Percentiles rank a stretch among this genome's conserved stretches.
These are phyloP conservation scores for Ammodytes dubius DNA, from an alignment of 2,113 vertebrate genomes.

Conservation along the genomic window DNA sequence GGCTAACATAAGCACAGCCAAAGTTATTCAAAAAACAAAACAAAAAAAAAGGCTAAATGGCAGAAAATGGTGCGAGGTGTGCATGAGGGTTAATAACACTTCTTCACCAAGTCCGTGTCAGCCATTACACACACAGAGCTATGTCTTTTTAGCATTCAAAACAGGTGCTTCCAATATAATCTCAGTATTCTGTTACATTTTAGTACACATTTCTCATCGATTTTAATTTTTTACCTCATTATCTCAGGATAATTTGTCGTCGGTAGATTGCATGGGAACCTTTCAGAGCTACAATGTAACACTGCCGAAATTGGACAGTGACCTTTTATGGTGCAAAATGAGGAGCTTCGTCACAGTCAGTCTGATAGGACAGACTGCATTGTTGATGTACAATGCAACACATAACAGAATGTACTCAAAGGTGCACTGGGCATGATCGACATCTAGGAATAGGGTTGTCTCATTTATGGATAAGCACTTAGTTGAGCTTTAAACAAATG, in stretches of 20 bases:
- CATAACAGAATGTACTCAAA: neutral
- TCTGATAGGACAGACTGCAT: constrained; percentile 65
- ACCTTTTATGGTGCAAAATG: constrained; percentile 82
- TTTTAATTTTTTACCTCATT: neutral
- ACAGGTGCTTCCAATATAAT: neutral
- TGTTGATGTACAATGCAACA: constrained; percentile 5
- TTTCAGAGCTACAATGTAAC: constrained; percentile 69
- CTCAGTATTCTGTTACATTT: neutral
- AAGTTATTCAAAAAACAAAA: no score
- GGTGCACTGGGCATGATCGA: neutral
- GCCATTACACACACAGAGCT: constrained; percentile 3
- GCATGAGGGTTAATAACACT: no score
- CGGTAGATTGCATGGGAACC: constrained; percentile 32
- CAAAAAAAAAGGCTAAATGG: no score
- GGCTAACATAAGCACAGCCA: no score
- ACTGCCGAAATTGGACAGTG: constrained; percentile 11
- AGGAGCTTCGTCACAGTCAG: constrained; percentile 75
- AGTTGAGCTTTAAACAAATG: neutral
- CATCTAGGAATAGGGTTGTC: neutral
- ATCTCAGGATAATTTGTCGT: neutral
- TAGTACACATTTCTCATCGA: neutral
- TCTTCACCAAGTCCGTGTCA: no score
- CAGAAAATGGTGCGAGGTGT: no score
- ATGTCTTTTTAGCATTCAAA: neutral
- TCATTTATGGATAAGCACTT: neutral